Percentiles rank a stretch among this genome's conserved stretches.
phyloP scores from a whole-genome alignment of 2,888 invertebrate species.

The Harmothoe impar region DNA sequence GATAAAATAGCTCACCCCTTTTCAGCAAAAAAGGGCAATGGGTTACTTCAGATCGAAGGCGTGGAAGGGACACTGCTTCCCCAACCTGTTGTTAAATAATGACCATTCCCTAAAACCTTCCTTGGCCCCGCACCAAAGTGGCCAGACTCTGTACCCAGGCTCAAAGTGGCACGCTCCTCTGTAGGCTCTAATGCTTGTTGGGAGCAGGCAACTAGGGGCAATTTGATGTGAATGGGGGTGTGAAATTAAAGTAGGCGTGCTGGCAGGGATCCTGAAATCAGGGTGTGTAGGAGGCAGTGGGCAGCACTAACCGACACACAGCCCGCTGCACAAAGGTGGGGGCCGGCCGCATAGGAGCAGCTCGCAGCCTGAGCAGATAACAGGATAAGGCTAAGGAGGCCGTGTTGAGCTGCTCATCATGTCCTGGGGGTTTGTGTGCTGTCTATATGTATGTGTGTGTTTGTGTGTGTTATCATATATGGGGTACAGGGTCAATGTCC shows the following conservation, averaged over 20 bases:
- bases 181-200: not conserved
- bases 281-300: slow-evolving; percentile 3
- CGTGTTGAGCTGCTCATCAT: not conserved
- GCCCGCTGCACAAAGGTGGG: not conserved
- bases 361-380: not conserved
- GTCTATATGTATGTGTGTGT: not conserved
- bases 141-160: too few species aligned
- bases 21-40: too few species aligned
- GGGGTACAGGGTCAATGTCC: too few species aligned
- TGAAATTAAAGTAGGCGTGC: slow-evolving; percentile 31
- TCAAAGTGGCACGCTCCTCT: too few species aligned
- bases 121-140: too few species aligned
- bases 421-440: not conserved
- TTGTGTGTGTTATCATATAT: not conserved
- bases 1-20: too few species aligned
- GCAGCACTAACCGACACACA: not conserved
- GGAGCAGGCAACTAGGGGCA: not conserved
- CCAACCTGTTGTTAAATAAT: too few species aligned
- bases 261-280: slow-evolving; percentile 26
- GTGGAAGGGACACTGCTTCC: too few species aligned
- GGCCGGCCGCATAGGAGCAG: not conserved
- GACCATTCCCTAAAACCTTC: too few species aligned
- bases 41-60: too few species aligned
- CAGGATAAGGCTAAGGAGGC: not conserved
- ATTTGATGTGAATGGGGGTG: not conserved